Percentiles rank a stretch among this genome's conserved stretches.
phyloP scores from a whole-genome alignment of 2,888 invertebrate species.

The Agrotis exclamationis region DNA sequence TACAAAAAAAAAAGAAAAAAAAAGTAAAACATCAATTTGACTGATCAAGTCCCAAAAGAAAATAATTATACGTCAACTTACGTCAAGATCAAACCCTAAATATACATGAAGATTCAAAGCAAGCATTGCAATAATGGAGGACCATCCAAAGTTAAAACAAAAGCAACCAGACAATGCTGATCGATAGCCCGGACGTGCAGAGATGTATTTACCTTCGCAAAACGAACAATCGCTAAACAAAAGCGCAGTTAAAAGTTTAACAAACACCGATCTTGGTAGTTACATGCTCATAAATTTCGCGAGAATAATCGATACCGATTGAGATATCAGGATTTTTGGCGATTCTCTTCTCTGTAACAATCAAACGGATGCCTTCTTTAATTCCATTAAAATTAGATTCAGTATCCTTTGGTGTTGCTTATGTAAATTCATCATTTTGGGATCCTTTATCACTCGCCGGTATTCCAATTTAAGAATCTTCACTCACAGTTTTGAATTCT shows the following conservation, averaged over 20 bases:
- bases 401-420: constrained; percentile 59
- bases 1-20: constrained; percentile 4
- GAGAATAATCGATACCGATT: constrained; percentile 80
- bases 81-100: constrained; percentile 41
- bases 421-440: constrained; percentile 70
- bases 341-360: constrained; percentile 30
- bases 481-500: constrained; percentile 54
- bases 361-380: constrained; percentile 69
- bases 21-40: not conserved
- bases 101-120: constrained; percentile 40
- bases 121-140: constrained; percentile 51
- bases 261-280: constrained; percentile 78
- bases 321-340: constrained; percentile 81
- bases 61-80: constrained; percentile 34
- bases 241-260: constrained; percentile 68
- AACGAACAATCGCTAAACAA: constrained; percentile 63
- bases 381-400: constrained; percentile 42
- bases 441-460: constrained; percentile 69
- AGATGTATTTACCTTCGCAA: constrained; percentile 59
- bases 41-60: constrained; percentile 20
- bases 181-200: constrained; percentile 57
- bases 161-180: constrained; percentile 62
- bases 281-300: constrained; percentile 79
- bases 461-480: constrained; percentile 56
- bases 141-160: constrained; percentile 39